Base-by-base conservation (phyloP, 1,140 invertebrate genomes). In the Bombyx mandarina region DNA sequence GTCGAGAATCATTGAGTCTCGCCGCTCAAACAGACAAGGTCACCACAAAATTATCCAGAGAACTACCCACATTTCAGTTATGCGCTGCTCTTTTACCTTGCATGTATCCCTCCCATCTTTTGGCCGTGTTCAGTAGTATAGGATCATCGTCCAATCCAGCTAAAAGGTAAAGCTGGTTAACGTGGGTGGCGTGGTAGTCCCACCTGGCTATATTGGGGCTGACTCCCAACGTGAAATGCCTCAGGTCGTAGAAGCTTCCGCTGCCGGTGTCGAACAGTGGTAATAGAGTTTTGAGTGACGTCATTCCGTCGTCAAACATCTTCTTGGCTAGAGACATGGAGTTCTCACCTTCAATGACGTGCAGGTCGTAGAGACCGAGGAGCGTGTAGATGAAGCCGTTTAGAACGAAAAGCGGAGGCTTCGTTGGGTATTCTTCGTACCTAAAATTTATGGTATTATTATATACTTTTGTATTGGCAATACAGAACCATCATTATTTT, bases 341-440 rank as follows among this genome's bases (percentile, higher is more conserved):
- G 55, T 88, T 81, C 26, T 86, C 87, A 54, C 86, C 85, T 26
- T 90, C 92, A 4, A 92, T 92, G 12, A 93, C 91, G 70, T 90
- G 92, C 42, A 99, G 86, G 89, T 99, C 98, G 78, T 99, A 99
- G 0, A 99, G 89, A 3, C 98, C 98, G 57, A 99, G 91, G 1
- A 99, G 90, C 0, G 98, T 97, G 88, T 99, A 99, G 68, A 99
- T 98, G 86, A 99, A 99, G 43, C 98, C 98, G 88, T 99, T 99
- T 2, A 99, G 91, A 7, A 99, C 98, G 88, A 98, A 99, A 3
- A 96, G 96, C 5, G 96, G 91, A 0, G 98, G 98, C 45, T 91
- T 93, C 0, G 98, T 99, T 6, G 98, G 98, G 86, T 99, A 99
- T 77, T 99, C 98, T 86, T 99, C 98, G 78, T 98, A 99, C 96